These are phyloP conservation scores for Dasypogon diadema DNA, from an alignment of 2,888 invertebrate genomes.

Conservation along the genomic window DNA sequence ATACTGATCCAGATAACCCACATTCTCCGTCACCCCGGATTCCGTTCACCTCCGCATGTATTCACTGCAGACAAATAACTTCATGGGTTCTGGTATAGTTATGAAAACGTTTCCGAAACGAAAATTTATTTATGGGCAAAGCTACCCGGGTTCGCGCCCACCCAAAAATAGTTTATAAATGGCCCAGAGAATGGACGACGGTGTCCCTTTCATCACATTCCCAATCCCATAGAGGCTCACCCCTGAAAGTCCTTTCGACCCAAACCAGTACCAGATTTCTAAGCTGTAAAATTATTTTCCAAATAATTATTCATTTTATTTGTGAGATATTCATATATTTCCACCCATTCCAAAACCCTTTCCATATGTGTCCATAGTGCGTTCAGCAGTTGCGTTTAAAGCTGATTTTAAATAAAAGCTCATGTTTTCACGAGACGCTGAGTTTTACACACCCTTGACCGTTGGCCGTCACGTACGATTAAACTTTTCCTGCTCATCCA, in stretches of 20 bases:
- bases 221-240: not conserved
- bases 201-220: constrained; percentile 29
- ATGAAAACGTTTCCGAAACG: constrained; percentile 17
- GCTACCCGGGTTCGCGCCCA: constrained; percentile 31
- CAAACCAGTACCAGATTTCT: constrained; percentile 9
- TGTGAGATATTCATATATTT: constrained; percentile 39
- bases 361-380: constrained; percentile 20
- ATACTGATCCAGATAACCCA: constrained; percentile 5
- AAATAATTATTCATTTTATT: constrained; percentile 44
- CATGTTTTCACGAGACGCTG: constrained; percentile 18
- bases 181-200: not conserved
- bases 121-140: constrained; percentile 42
- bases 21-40: not conserved
- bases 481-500: constrained; percentile 46
- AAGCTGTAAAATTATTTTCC: constrained; percentile 25
- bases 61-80: constrained; percentile 45
- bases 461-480: constrained; percentile 44
- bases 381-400: not conserved
- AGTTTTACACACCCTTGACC: constrained; percentile 1
- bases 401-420: not conserved
- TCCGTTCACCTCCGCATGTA: constrained; percentile 5
- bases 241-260: not conserved
- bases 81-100: constrained; percentile 5
- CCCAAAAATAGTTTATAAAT: constrained; percentile 39
- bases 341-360: not conserved